phyloP scores from a whole-genome alignment of 2,888 invertebrate species.

The Latheticus oryzae region DNA sequence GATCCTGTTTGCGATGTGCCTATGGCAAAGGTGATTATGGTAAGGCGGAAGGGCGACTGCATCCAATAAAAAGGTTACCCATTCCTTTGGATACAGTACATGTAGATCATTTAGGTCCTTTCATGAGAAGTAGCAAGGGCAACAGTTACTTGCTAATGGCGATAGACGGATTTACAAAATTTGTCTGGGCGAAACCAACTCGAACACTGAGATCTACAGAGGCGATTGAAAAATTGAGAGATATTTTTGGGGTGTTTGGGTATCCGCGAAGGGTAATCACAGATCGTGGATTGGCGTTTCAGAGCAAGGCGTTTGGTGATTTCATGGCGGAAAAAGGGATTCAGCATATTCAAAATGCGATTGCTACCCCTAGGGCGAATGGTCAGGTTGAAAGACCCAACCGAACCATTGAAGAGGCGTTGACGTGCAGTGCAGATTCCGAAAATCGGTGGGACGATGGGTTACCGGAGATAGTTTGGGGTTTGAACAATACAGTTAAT shows the following conservation, averaged over 20 bases:
- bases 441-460: conserved; percentile 48
- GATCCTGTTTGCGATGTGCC: conserved; percentile 52
- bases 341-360: conserved; percentile 24
- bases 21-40: conserved; percentile 52
- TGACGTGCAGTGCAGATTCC: background rate
- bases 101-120: conserved; percentile 41
- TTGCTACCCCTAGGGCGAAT: conserved; percentile 48
- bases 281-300: conserved; percentile 44
- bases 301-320: conserved; percentile 42
- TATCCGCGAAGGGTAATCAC: conserved; percentile 40
- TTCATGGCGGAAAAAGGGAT: background rate
- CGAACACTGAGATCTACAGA: background rate
- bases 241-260: background rate
- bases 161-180: conserved; percentile 44
- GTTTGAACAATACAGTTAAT: conserved; percentile 49
- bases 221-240: background rate
- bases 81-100: conserved; percentile 40
- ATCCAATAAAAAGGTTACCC: conserved; percentile 36
- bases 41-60: conserved; percentile 44
- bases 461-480: conserved; percentile 49
- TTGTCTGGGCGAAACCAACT: conserved; percentile 29
- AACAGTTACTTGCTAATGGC: conserved; percentile 29
- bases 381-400: conserved; percentile 55
- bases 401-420: no score
- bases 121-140: conserved; percentile 17